Percentiles rank a stretch among this genome's conserved stretches.
Evolutionary conservation across 2,888 invertebrate species (phyloP).

Genomic region (Drosophila rubida): DNA sequence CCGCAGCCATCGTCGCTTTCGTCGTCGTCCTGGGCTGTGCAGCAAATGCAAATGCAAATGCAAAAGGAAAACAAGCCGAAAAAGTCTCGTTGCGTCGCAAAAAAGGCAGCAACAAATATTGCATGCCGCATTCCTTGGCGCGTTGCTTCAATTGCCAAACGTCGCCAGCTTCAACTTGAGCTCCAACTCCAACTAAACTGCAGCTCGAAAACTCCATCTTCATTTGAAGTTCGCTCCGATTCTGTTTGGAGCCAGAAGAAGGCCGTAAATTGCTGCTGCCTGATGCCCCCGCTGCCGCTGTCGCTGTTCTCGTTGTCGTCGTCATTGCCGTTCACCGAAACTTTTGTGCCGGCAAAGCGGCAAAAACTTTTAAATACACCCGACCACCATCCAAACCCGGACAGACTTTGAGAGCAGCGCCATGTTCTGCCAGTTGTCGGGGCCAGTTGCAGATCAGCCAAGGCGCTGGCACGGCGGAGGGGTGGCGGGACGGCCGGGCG

Average conservation of each 20-base stretch:
- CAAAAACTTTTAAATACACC: constrained; percentile 68
- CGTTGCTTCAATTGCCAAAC: neutral
- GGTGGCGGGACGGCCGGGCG: neutral
- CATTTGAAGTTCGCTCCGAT: constrained; percentile 44
- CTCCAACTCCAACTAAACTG: constrained; percentile 5
- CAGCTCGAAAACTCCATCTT: constrained; percentile 18
- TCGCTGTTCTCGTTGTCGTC: too few relatives aligned
- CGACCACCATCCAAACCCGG: constrained; percentile 5
- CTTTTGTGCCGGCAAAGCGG: constrained; percentile 60
- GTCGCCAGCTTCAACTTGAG: constrained; percentile 20
- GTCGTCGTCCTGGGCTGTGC: constrained; percentile 13
- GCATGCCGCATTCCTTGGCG: constrained; percentile 58
- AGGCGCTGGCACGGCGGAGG: too few relatives aligned
- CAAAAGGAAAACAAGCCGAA: constrained; percentile 73
- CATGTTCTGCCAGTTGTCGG: neutral
- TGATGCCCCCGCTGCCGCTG: constrained; percentile 54
- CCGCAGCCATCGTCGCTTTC: constrained; percentile 59
- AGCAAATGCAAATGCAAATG: constrained; percentile 67
- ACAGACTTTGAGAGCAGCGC: neutral
- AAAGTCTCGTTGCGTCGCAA: constrained; percentile 37
- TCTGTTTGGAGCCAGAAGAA: constrained; percentile 38
- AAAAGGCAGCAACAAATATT: constrained; percentile 28
- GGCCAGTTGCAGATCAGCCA: neutral
- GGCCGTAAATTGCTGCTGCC: constrained; percentile 79
- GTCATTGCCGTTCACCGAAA: constrained; percentile 44